Evolutionary conservation across 2,888 invertebrate species (phyloP).

Genomic region (Lacanobia wlatinum): DNA sequence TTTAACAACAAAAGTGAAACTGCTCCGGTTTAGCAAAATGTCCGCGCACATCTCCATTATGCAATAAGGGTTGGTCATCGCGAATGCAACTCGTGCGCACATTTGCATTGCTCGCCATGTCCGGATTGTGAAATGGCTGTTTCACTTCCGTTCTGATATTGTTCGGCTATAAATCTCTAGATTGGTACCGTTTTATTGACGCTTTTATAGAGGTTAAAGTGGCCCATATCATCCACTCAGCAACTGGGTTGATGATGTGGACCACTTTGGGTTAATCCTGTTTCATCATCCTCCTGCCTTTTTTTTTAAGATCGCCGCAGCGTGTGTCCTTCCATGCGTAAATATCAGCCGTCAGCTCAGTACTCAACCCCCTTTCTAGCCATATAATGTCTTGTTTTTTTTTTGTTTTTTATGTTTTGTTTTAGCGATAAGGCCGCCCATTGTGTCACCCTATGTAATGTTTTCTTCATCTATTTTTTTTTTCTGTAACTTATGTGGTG

Average conservation of each 20-base stretch:
- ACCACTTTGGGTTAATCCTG: neutral
- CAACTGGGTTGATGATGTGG: no score
- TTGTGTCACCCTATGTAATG: no score
- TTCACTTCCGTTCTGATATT: slow-evolving; percentile 84
- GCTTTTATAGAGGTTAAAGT: neutral
- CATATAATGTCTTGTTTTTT: no score
- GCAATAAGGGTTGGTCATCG: slow-evolving; percentile 85
- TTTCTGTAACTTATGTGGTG: no score
- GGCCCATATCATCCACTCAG: no score
- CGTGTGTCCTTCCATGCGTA: no score
- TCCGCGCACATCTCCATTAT: slow-evolving; percentile 81
- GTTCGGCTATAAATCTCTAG: slow-evolving; percentile 45
- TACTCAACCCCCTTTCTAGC: neutral
- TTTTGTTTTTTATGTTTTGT: no score
- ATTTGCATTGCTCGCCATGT: slow-evolving; percentile 81
- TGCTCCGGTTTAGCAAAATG: slow-evolving; percentile 83
- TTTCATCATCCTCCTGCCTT: neutral
- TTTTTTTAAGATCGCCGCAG: neutral
- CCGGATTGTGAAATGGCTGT: slow-evolving; percentile 88
- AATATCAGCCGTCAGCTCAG: no score
- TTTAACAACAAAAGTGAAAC: slow-evolving; percentile 82
- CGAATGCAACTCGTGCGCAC: slow-evolving; percentile 73
- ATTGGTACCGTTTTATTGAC: slow-evolving; percentile 30
- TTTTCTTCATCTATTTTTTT: no score
- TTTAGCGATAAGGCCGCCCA: no score